A percentile compares a stretch with the other conserved stretches of the same genome.
These are phyloP conservation scores for Craterocephalus amniculus DNA, from an alignment of 2,797 vertebrate species.

Conservation along the genomic window DNA sequence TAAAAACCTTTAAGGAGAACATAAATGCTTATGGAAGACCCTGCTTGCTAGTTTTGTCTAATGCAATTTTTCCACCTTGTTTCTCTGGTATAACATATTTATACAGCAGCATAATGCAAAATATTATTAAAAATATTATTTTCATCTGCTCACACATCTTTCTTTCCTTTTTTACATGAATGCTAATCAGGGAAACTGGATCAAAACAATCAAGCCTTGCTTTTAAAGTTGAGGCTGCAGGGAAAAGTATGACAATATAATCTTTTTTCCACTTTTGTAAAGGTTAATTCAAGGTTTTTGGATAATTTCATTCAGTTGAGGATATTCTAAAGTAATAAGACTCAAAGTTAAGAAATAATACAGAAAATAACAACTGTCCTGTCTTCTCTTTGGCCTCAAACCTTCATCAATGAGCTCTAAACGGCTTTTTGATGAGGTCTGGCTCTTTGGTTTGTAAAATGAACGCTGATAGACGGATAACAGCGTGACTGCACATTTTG, in stretches of 20 bases:
- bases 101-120: not conserved
- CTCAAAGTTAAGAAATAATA: constrained; percentile 22
- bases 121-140: no score
- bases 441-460: constrained; percentile 31
- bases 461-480: constrained; percentile 21
- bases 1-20: no score
- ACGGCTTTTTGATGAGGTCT: constrained; percentile 42
- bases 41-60: not conserved
- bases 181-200: not conserved
- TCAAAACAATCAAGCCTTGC: not conserved
- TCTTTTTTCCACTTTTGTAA: not conserved
- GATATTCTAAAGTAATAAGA: not conserved
- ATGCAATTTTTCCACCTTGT: not conserved
- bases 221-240: not conserved
- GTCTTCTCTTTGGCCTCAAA: constrained; percentile 34
- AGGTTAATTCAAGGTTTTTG: not conserved
- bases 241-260: not conserved
- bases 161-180: not conserved
- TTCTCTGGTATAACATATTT: not conserved
- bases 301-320: not conserved
- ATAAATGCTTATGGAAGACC: no score
- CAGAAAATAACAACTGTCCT: constrained; percentile 28
- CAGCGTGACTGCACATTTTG: constrained; percentile 19
- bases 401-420: constrained; percentile 38
- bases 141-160: no score